Evolutionary conservation across 2,888 invertebrate species (phyloP), one percentile per base, ranked within the genome.

Genomic region (Cepaea hortensis): DNA sequence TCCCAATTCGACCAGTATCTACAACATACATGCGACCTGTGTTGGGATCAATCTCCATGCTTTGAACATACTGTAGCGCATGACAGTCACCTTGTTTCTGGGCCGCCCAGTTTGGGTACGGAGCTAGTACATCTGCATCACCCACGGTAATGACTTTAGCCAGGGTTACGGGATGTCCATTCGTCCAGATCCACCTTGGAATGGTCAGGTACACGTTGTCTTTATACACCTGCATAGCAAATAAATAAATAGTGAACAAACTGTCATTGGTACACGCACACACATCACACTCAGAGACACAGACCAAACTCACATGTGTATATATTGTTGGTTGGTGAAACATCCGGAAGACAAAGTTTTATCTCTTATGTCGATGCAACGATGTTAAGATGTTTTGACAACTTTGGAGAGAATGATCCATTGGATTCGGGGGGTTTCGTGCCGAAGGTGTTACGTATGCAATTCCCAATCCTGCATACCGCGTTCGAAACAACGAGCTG

Each of bases 41-140:
- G 85, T 91, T 91, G 23, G 92, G 91, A 85, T 92, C 92, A 15
- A 93, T 89, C 84, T 92, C 92, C 90, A 93, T 92, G 79, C 91
- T 91, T 85, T 92, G 92, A 5, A 91, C 91, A 84, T 90, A 91
- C 83, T 93, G 93, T 18, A 93, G 87, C 0, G 91, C 91, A 23
- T 88, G 81, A 82, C 93, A 93, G 83, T 91, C 89, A 0, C 91
- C 93, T 55, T 90, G 83, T n/a, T 85, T 88, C 85, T 92, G 92
- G 88, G 89, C 88, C 5, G 85, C 86, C 92, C 92, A 92, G 75
- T 86, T 89, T 0, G 92, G 92, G 61, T 90, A 93, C 0, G 92
- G 91, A 48, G 89, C 88, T 3, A 92, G 89, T 18, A 88, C 35
- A 18, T 70, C 20, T 20, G 87, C 61, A 0, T 88, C 88, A 7